Conservation (phyloP, 2,888 invertebrate species). For the Sphaerophoria rueppellii region DNA sequence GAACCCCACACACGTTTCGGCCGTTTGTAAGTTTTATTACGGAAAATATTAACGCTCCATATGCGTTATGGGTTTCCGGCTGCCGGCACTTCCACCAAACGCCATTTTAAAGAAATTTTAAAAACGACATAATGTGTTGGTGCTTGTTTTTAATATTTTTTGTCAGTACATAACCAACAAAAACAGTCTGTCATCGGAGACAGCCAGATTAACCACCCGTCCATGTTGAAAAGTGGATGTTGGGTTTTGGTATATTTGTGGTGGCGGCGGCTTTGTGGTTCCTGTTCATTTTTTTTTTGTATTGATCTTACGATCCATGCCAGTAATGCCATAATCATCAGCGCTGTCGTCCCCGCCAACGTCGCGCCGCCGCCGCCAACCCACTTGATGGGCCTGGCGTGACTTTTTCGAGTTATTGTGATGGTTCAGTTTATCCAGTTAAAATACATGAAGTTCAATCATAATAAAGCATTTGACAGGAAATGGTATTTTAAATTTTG, state of each 20-base stretch:
- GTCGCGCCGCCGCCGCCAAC: background rate
- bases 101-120: conserved; percentile 67
- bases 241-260: conserved; percentile 46
- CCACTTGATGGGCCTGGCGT: conserved; percentile 29
- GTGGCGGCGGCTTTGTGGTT: conserved; percentile 40
- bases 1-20: conserved; percentile 59
- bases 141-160: conserved; percentile 31
- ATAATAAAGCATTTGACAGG: conserved; percentile 68
- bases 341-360: background rate
- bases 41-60: conserved; percentile 64
- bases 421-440: conserved; percentile 70
- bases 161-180: conserved; percentile 56
- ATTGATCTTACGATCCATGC: conserved; percentile 18
- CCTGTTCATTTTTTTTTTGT: conserved; percentile 27
- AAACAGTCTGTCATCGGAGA: conserved; percentile 69
- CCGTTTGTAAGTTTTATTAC: conserved; percentile 73
- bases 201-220: conserved; percentile 70
- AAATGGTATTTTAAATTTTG: conserved; percentile 64
- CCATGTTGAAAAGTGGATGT: conserved; percentile 53
- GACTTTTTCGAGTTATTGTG: conserved; percentile 56
- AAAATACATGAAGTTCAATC: conserved; percentile 66
- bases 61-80: conserved; percentile 57
- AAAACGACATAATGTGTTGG: conserved; percentile 49
- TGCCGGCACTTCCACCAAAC: conserved; percentile 19
- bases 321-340: background rate